phyloP scores from a whole-genome alignment of 2,888 invertebrate genomes.

The Drymonia ruficornis region DNA sequence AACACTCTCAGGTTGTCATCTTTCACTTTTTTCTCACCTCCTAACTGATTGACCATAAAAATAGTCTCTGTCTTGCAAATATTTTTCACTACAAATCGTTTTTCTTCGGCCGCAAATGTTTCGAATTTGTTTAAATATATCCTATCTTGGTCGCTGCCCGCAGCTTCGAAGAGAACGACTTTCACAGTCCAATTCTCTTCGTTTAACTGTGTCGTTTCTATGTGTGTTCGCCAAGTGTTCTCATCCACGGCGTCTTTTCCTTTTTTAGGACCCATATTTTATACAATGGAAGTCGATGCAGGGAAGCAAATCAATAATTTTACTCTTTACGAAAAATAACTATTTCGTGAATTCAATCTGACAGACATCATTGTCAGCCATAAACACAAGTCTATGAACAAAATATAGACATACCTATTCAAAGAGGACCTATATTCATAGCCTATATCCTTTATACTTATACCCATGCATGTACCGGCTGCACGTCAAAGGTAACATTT shows the following conservation, averaged over 20 bases:
- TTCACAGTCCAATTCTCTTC: slow-evolving; percentile 67
- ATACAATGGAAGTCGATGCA: not conserved
- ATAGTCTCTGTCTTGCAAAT: slow-evolving; percentile 77
- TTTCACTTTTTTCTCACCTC: slow-evolving; percentile 72
- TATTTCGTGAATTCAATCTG: too few relatives aligned
- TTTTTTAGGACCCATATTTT: slow-evolving; percentile 64
- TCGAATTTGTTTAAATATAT: slow-evolving; percentile 74
- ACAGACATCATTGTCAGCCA: too few relatives aligned
- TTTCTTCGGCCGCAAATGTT: slow-evolving; percentile 65
- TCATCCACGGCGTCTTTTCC: slow-evolving; percentile 50
- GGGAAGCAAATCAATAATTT: too few relatives aligned
- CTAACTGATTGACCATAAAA: slow-evolving; percentile 78
- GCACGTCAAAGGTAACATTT: too few relatives aligned
- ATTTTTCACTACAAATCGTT: slow-evolving; percentile 75
- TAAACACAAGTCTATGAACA: too few relatives aligned
- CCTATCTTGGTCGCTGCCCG: slow-evolving; percentile 71
- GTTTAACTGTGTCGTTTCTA: slow-evolving; percentile 61
- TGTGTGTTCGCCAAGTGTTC: slow-evolving; percentile 57
- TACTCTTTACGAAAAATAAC: too few relatives aligned
- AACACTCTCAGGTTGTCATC: slow-evolving; percentile 70
- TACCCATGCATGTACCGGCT: too few relatives aligned
- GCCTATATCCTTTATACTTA: too few relatives aligned
- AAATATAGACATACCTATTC: too few relatives aligned
- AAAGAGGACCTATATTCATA: too few relatives aligned
- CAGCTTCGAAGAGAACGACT: slow-evolving; percentile 70